Conservation (phyloP, 2,888 invertebrate genomes). For the Trachelus stipa region DNA sequence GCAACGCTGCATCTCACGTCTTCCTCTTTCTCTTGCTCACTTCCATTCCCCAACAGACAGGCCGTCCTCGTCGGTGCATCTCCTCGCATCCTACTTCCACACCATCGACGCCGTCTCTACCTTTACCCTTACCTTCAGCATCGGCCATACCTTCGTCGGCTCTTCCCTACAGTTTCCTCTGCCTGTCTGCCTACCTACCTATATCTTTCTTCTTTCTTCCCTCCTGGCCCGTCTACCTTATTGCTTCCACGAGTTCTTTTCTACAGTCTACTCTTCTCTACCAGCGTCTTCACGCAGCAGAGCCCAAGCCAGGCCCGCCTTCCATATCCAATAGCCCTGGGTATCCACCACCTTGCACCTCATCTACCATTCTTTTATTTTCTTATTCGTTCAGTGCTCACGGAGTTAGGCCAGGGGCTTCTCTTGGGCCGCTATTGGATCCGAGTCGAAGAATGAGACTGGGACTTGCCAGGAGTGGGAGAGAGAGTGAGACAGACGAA, state of each 20-base stretch:
- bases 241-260: background rate
- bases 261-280: background rate
- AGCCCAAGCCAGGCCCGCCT: background rate
- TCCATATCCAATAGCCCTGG: background rate
- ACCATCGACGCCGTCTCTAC: slow-evolving; percentile 7
- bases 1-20: slow-evolving; percentile 39
- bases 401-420: slow-evolving; percentile 40
- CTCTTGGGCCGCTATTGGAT: background rate
- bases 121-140: background rate
- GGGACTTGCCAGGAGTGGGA: background rate
- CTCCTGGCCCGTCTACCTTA: background rate
- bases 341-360: slow-evolving; percentile 42
- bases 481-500: background rate
- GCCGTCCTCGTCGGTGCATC: slow-evolving; percentile 9
- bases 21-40: slow-evolving; percentile 24
- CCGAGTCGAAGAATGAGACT: background rate
- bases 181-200: background rate
- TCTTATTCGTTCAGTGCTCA: slow-evolving; percentile 52
- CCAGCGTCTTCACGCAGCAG: background rate
- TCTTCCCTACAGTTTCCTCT: background rate
- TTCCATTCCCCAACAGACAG: slow-evolving; percentile 18
- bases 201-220: background rate
- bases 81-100: slow-evolving; percentile 5
- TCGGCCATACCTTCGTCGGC: background rate
- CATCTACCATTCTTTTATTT: slow-evolving; percentile 45